Evolutionary conservation across 2,888 invertebrate genomes (phyloP).

Genomic region (Pollenia griseotomentosa): DNA sequence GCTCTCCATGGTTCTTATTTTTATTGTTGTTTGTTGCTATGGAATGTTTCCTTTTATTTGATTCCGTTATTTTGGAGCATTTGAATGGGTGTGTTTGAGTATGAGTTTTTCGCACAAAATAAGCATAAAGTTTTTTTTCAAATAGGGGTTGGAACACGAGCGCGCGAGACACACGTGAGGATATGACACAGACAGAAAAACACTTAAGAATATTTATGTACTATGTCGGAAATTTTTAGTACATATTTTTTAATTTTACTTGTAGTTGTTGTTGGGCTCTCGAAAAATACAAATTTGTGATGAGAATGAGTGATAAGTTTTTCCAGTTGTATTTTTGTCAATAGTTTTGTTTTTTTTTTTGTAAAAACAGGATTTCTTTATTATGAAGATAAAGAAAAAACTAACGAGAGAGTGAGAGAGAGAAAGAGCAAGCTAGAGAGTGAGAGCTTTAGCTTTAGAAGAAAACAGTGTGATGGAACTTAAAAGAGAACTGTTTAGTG

Average conservation of each 20-base stretch:
- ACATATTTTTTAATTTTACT: constrained; percentile 5
- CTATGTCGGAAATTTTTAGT: constrained; percentile 27
- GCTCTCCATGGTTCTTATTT: constrained; percentile 37
- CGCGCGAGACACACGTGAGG: constrained; percentile 67
- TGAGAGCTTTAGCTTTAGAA: background rate
- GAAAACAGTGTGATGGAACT: background rate
- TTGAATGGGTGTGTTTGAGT: constrained; percentile 1
- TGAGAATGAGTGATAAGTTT: constrained; percentile 37
- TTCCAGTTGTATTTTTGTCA: constrained; percentile 25
- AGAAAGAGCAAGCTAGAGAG: background rate
- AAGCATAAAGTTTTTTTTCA: background rate
- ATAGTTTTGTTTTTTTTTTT: constrained; percentile 18
- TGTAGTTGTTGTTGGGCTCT: background rate
- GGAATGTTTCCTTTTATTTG: constrained; percentile 58
- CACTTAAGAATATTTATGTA: constrained; percentile 38
- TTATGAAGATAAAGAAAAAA: background rate
- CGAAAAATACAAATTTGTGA: background rate
- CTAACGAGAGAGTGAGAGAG: background rate
- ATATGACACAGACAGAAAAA: constrained; percentile 66
- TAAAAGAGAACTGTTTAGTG: constrained; percentile 15
- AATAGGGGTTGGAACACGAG: constrained; percentile 53
- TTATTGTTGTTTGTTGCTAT: constrained; percentile 65
- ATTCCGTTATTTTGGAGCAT: constrained; percentile 2
- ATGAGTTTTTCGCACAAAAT: constrained; percentile 5
- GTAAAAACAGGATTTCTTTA: background rate